Evolutionary conservation across 1,140 invertebrate genomes (phyloP).

Genomic region (Meloidogyne hapla): DNA sequence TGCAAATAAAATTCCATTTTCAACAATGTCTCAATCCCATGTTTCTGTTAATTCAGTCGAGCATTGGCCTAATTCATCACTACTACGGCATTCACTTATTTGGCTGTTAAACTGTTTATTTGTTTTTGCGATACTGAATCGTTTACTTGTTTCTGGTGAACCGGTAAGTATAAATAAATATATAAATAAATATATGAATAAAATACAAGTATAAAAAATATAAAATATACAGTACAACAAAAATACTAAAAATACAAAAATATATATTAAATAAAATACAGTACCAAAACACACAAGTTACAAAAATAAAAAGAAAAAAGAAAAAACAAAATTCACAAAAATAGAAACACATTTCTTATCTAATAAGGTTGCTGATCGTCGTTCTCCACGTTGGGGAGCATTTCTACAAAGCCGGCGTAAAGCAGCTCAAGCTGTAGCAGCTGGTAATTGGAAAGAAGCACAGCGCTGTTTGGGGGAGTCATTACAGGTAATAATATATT

Average conservation of each 20-base stretch:
- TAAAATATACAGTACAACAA: too few relatives aligned
- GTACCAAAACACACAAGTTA: too few relatives aligned
- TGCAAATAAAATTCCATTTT: not conserved
- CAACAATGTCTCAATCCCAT: not conserved
- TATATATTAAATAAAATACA: too few relatives aligned
- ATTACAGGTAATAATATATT: constrained; percentile 31
- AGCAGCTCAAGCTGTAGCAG: constrained; percentile 43
- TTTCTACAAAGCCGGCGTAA: constrained; percentile 46
- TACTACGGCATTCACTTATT: constrained; percentile 37
- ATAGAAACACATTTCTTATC: not conserved
- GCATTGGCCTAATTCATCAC: constrained; percentile 8
- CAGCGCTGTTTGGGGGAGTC: constrained; percentile 57
- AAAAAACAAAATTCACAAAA: too few relatives aligned
- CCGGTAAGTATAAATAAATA: constrained; percentile 31
- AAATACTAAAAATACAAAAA: too few relatives aligned
- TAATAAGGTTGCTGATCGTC: constrained; percentile 30
- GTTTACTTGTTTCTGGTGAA: constrained; percentile 49
- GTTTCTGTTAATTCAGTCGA: not conserved
- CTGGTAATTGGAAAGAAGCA: constrained; percentile 59
- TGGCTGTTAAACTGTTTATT: constrained; percentile 45
- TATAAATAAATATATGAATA: not conserved
- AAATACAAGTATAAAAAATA: not conserved
- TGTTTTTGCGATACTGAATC: constrained; percentile 41
- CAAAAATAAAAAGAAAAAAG: too few relatives aligned
- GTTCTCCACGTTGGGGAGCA: constrained; percentile 45